phyloP scores from a whole-genome alignment of 2,113 vertebrate genomes.

The Elaphurus davidianus region DNA sequence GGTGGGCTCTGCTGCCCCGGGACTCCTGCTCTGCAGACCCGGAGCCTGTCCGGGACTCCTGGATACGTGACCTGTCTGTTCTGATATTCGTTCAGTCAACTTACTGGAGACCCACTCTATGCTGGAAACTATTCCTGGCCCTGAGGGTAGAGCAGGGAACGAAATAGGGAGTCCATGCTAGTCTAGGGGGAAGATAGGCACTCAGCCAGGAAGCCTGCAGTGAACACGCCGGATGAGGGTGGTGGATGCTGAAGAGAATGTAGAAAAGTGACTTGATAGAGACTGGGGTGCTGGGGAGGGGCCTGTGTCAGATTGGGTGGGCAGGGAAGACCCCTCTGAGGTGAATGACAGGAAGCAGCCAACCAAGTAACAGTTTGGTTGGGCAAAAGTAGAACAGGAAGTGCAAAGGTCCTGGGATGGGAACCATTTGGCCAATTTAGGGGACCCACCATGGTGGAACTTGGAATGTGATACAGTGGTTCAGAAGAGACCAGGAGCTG shows the following conservation, averaged over 20 bases:
- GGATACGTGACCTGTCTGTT: accelerated
- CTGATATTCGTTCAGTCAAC: accelerated
- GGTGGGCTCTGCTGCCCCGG: constrained; percentile 72
- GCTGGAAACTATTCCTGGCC: not conserved
- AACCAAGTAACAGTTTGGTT: not conserved
- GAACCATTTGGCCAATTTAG: not conserved
- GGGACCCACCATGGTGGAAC: not conserved
- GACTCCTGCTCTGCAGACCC: accelerated
- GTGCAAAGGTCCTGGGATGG: not conserved
- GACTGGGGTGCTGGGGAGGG: not conserved
- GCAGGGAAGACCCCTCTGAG: not conserved
- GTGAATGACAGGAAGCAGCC: not conserved
- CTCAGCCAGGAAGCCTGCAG: not conserved
- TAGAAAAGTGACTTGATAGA: not conserved
- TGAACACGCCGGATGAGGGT: accelerated
- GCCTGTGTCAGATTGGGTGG: not conserved
- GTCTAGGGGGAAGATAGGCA: not conserved
- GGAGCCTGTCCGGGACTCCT: not conserved
- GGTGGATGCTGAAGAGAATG: not conserved
- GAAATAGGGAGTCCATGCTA: not conserved
- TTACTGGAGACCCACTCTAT: accelerated
- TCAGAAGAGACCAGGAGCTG: not conserved
- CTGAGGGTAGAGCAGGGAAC: not conserved
- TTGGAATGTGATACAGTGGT: no score
- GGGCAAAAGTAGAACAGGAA: not conserved